phyloP scores from a whole-genome alignment of 2,797 vertebrate species.

The Sardinella longiceps region DNA sequence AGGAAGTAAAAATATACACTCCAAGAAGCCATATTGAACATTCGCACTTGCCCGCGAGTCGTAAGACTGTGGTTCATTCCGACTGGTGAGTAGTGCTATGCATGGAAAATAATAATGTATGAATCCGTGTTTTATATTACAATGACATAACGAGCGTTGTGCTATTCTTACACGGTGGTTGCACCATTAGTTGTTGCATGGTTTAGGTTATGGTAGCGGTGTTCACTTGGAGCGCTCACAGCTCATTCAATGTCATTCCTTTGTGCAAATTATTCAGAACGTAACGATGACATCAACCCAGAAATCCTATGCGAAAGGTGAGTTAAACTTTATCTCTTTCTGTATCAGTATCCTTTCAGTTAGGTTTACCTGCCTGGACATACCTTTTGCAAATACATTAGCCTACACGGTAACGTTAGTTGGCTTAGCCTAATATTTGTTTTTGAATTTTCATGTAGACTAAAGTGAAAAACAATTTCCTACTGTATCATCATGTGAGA shows the following conservation, averaged over 20 bases:
- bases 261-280: no score
- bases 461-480: no score
- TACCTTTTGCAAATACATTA: no score
- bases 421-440: no score
- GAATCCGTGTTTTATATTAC: not conserved
- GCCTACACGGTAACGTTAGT: no score
- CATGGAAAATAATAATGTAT: not conserved
- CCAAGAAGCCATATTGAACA: not conserved
- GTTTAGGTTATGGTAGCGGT: no score
- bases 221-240: no score
- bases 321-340: no score
- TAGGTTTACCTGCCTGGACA: not conserved
- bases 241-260: not conserved
- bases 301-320: slow-evolving; percentile 72
- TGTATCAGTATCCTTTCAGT: not conserved
- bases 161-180: not conserved
- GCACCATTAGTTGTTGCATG: no score
- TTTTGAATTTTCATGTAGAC: no score
- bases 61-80: not conserved
- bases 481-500: no score
- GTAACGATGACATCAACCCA: slow-evolving; percentile 59
- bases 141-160: not conserved
- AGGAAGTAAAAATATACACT: slow-evolving; percentile 10
- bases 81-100: not conserved
- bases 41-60: no score